Evolutionary conservation across 2,888 invertebrate species (phyloP), one percentile per base, ranked within the genome.

Genomic region (Spilarctia lutea): DNA sequence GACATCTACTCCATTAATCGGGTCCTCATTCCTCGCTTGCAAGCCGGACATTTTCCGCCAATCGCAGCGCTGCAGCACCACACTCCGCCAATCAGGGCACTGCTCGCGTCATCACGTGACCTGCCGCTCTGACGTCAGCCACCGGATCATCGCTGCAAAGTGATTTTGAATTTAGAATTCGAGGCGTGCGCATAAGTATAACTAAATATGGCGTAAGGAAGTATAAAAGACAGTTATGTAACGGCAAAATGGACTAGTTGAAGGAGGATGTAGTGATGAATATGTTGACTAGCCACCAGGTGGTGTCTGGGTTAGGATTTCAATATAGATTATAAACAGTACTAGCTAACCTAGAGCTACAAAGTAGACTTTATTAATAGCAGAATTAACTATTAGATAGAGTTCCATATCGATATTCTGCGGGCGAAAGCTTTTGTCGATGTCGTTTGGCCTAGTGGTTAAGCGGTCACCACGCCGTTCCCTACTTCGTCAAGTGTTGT

Each of bases 11-110:
- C 96, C 95, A 84, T 95, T 95, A 85, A 96, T 93, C 78, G 90
- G 87, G 72, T 95, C 96, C 74, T 95, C 96, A 68, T 84, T 89
- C 84, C 93, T 92, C 78, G 93, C 88, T 86, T 93, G 95, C 88
- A 96, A 87, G 39, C 96, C 96, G 75, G 96, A 96, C 96, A 96
- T 96, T 81, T 90, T 94, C 88, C 86, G 86, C 91, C 91, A 92
- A 91, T 89, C 85, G 78, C 85, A 77, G 79, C 86, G 82, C 79
- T 80, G 80, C 86, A 83, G 80, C 83, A 84, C 84, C 83, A 84
- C 86, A 79, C 87, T 82, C 88, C 84, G 83, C 92, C 90, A 93
- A 93, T 93, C 87, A 87, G 84, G 79, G 78, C 85, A 79, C 82
- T 81, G 85, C 85, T 88, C 88, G 69, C 77, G 78, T 74, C 84